Evolutionary conservation across 2,113 vertebrate species (phyloP).

Genomic region (Boleophthalmus pectinirostris): DNA sequence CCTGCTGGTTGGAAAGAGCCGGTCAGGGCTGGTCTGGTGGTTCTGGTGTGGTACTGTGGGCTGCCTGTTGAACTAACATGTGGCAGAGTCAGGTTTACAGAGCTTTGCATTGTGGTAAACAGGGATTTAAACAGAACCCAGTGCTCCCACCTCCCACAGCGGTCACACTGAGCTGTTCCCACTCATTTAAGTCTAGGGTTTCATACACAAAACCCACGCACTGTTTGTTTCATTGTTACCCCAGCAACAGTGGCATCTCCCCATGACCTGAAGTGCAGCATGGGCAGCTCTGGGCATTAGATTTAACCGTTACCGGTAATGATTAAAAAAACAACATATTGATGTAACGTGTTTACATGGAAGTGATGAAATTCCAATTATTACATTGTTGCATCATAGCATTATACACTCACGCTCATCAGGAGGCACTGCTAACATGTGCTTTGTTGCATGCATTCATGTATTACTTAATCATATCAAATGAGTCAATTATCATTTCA

Average conservation of each 20-base stretch:
- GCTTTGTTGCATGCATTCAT: background rate
- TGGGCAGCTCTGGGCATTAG: slow-evolving; percentile 23
- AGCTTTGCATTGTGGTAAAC: slow-evolving; percentile 67
- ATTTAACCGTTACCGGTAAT: slow-evolving; percentile 5
- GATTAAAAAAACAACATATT: slow-evolving; percentile 21
- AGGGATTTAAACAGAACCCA: slow-evolving; percentile 56
- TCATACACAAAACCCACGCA: slow-evolving; percentile 76
- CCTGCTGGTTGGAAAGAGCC: slow-evolving; percentile 24
- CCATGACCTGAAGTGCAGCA: slow-evolving; percentile 61
- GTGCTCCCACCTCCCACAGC: slow-evolving; percentile 63
- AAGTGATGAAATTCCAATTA: background rate
- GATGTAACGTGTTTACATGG: background rate
- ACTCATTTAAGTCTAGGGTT: slow-evolving; percentile 71
- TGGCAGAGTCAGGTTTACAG: slow-evolving; percentile 64
- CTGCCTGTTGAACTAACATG: slow-evolving; percentile 52
- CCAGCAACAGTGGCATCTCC: slow-evolving; percentile 69
- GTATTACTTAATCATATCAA: background rate
- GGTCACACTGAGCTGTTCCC: slow-evolving; percentile 51
- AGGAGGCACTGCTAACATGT: background rate
- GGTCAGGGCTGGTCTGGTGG: background rate
- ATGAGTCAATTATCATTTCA: background rate
- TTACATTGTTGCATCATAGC: background rate
- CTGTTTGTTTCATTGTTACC: slow-evolving; percentile 81
- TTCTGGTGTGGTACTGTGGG: slow-evolving; percentile 21
- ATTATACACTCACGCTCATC: background rate